Base-by-base conservation (phyloP, 2,113 vertebrate genomes). In the Suricata suricatta region DNA sequence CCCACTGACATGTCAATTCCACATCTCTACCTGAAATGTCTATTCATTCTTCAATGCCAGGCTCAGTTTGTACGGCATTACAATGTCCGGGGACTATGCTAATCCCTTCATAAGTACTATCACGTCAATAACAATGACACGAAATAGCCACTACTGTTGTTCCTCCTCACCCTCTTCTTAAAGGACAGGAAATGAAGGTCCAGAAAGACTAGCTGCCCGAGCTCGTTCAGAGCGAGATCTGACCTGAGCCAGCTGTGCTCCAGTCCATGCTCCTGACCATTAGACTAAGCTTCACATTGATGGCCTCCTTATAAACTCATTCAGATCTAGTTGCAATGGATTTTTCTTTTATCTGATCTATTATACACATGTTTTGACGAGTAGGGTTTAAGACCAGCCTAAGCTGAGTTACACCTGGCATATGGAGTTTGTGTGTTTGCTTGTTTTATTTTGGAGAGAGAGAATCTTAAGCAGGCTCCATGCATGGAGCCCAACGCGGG, bases 191-290 rank as follows among this genome's bases (percentile, higher is more conserved):
- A 27, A 27, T 0, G 3, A 35, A 93, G 52, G 27, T 23, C 64
- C 17, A 25, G 17, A 7, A 3, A 63, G 27, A 19, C 14, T 0
- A 4, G 2, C 11, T 15, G 41, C 4, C 16, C 9, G 2, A 10
- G 50, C 5, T 6, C 38, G 29, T 0, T 16, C 60, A 90, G n/a
- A 3, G 4, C 15, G 5, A 31, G 23, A 35, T 2, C 7, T 29
- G 69, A 16, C 17, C 4, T 25, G 2, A 1, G 63, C 9, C 9
- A 31, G 7, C 1, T 1, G 0, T 2, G 16, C 29, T 54, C 68
- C n/a, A 3, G 1, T 25, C 1, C 44, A 19, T 7, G 7, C 9
- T n/a, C 64, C 27, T 10, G 16, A 0, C 3, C 44, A 25, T 8
- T 2, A 3, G 1, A 12, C 7, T 1, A 2, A 77, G 63, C 33